phyloP scores from a whole-genome alignment of 2,113 vertebrate species.

The Murina feae region DNA sequence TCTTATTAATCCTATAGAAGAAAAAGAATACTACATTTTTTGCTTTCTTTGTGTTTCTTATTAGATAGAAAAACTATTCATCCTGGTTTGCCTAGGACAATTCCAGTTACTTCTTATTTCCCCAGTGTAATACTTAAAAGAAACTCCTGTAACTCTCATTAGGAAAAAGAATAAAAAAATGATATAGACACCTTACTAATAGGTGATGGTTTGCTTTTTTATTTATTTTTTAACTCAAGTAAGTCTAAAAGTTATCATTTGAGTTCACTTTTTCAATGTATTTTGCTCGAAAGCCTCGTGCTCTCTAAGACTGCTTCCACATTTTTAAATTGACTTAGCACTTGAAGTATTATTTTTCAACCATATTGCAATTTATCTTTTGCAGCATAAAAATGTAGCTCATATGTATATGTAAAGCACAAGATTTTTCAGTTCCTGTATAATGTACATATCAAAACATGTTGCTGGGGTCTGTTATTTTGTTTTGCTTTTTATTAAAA shows the following conservation, averaged over 20 bases:
- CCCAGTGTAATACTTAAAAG: background rate
- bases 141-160: background rate
- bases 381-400: conserved; percentile 71
- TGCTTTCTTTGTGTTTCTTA: background rate
- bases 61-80: background rate
- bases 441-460: conserved; percentile 51
- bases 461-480: background rate
- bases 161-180: background rate
- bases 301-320: conserved; percentile 57
- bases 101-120: background rate
- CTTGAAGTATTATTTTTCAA: conserved; percentile 61
- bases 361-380: conserved; percentile 73
- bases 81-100: background rate
- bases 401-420: conserved; percentile 64
- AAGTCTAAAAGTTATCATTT: background rate
- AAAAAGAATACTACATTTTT: background rate
- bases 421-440: conserved; percentile 46
- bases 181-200: background rate
- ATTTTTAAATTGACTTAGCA: conserved; percentile 73
- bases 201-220: background rate
- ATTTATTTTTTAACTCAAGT: background rate
- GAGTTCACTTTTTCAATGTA: conserved; percentile 19
- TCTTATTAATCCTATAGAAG: background rate
- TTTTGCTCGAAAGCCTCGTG: conserved; percentile 63
- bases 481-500: background rate